Percentiles rank a stretch among this genome's conserved stretches.
Conservation (phyloP, 2,888 invertebrate species). For the Melipona beecheii region DNA sequence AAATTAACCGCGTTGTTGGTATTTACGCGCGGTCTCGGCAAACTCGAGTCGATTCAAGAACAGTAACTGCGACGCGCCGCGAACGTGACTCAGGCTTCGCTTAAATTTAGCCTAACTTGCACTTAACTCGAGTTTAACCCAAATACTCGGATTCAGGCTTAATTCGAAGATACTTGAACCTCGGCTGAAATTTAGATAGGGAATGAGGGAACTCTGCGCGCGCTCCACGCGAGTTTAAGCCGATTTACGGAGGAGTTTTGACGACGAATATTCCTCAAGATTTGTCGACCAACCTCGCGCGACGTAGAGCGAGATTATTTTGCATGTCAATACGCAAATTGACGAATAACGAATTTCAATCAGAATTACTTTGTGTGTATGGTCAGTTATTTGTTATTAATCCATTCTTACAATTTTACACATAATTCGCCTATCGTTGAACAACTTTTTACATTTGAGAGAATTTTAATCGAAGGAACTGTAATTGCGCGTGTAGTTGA, state of each 20-base stretch:
- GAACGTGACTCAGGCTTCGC: slow-evolving; percentile 12
- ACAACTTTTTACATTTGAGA: too few species aligned
- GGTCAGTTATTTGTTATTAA: too few species aligned
- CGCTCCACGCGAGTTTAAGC: neutral
- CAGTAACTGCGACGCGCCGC: neutral
- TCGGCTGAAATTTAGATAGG: slow-evolving; percentile 11
- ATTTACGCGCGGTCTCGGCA: neutral
- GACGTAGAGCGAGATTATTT: neutral
- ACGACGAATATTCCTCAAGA: neutral
- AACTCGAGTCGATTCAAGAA: neutral
- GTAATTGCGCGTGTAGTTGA: too few species aligned
- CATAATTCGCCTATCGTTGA: too few species aligned
- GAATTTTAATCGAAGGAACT: too few species aligned
- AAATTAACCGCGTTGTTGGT: neutral
- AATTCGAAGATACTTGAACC: slow-evolving; percentile 25
- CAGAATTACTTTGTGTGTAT: neutral
- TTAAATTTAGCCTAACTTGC: slow-evolving; percentile 31
- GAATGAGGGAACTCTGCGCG: neutral
- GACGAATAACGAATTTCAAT: neutral
- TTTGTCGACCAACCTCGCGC: neutral
- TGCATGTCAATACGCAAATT: neutral
- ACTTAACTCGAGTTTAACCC: slow-evolving; percentile 34
- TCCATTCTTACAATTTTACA: too few species aligned
- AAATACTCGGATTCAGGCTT: slow-evolving; percentile 24
- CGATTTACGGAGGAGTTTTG: neutral